Conservation (phyloP, 2,113 vertebrate genomes). For the Notarius quadriscutis region DNA sequence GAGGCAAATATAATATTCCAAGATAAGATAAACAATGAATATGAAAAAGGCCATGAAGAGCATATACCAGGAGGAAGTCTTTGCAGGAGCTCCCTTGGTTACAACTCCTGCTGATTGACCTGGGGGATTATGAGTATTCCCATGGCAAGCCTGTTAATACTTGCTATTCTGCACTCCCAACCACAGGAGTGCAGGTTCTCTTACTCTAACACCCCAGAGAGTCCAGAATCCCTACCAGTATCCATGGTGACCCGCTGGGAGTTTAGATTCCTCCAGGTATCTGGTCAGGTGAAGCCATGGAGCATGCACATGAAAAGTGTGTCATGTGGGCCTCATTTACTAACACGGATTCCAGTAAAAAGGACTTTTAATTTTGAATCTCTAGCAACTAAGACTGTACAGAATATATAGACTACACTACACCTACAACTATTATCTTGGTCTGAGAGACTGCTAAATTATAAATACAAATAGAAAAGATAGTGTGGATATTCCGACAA, state of each 20-base stretch:
- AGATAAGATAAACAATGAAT: constrained; percentile 43
- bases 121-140: constrained; percentile 61
- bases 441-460: neutral
- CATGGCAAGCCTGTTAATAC: constrained; percentile 63
- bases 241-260: constrained; percentile 60
- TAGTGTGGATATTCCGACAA: neutral
- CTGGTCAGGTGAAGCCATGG: constrained; percentile 28
- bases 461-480: neutral
- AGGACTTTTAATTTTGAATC: neutral
- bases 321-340: neutral
- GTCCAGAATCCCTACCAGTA: constrained; percentile 51
- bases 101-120: constrained; percentile 68
- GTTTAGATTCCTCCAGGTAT: constrained; percentile 63
- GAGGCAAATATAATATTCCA: neutral
- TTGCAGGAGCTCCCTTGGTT: constrained; percentile 67
- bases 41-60: constrained; percentile 29
- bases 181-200: constrained; percentile 56
- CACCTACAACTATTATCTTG: neutral
- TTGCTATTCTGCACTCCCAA: constrained; percentile 29
- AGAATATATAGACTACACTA: neutral
- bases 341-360: constrained; percentile 9
- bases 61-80: constrained; percentile 52
- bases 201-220: constrained; percentile 36
- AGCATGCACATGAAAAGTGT: constrained; percentile 16
- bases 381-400: neutral